Percentiles rank a stretch among this genome's conserved stretches.
These are phyloP conservation scores for Calameuta pallipes DNA, from an alignment of 2,888 invertebrate species.

Conservation along the genomic window DNA sequence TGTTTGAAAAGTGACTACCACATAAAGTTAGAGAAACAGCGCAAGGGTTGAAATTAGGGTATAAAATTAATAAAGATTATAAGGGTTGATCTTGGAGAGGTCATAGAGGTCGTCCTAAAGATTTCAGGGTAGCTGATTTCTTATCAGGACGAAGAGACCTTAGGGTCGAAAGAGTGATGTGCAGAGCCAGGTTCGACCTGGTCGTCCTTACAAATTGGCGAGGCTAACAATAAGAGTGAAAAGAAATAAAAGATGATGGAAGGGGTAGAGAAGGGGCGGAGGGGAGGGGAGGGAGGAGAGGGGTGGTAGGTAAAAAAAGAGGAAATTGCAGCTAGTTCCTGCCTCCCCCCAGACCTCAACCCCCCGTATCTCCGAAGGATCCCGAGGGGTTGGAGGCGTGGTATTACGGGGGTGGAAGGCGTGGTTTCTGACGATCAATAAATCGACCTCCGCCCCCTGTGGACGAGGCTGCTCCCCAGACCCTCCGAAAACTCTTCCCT, in stretches of 20 bases:
- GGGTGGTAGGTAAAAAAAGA: background rate
- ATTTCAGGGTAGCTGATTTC: background rate
- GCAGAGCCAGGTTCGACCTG: background rate
- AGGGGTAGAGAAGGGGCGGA: too few relatives aligned
- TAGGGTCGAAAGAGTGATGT: background rate
- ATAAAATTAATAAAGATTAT: background rate
- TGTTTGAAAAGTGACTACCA: too few relatives aligned
- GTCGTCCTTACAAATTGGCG: slow-evolving; percentile 2
- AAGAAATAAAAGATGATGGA: background rate
- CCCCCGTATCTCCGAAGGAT: background rate
- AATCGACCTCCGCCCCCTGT: slow-evolving; percentile 20
- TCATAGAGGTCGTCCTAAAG: background rate
- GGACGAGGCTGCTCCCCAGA: slow-evolving; percentile 32
- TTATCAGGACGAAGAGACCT: background rate
- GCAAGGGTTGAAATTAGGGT: background rate
- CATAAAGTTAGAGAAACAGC: too few relatives aligned
- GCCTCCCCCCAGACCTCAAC: slow-evolving; percentile 4
- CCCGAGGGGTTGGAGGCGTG: slow-evolving; percentile 56
- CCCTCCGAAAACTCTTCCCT: slow-evolving; percentile 17
- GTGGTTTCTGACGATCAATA: slow-evolving; percentile 51
- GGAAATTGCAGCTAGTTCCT: background rate
- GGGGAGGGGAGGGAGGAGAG: too few relatives aligned
- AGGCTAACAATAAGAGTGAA: background rate
- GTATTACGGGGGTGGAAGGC: slow-evolving; percentile 43
- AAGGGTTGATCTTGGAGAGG: background rate